Evolutionary conservation across 2,113 vertebrate genomes (phyloP).

Genomic region (Willisornis vidua): DNA sequence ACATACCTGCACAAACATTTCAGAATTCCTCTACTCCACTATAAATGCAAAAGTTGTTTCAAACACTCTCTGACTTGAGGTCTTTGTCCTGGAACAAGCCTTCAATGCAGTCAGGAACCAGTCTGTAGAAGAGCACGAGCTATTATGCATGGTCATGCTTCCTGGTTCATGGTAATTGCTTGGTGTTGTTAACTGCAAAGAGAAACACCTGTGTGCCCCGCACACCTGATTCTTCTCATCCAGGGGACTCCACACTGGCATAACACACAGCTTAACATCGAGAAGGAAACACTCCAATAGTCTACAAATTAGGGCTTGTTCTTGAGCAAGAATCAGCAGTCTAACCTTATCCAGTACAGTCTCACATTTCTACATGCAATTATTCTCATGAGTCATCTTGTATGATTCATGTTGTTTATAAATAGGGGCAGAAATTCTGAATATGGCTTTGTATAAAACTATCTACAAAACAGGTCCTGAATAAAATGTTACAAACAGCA

Average conservation of each 20-base stretch:
- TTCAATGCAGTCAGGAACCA: background rate
- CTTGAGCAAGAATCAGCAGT: background rate
- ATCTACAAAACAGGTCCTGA: background rate
- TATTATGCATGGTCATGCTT: background rate
- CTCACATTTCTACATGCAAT: background rate
- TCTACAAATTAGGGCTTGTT: background rate
- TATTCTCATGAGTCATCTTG: background rate
- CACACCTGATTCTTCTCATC: accelerated
- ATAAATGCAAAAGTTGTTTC: background rate
- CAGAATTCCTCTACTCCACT: background rate
- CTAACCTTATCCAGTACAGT: background rate
- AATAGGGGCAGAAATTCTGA: background rate
- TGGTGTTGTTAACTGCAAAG: background rate
- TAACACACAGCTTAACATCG: background rate
- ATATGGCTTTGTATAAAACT: background rate
- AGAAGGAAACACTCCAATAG: background rate
- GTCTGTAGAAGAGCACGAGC: background rate
- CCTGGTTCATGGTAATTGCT: background rate
- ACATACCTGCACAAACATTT: background rate
- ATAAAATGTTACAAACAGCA: background rate
- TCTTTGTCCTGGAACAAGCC: background rate
- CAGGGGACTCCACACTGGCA: background rate
- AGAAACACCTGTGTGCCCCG: background rate
- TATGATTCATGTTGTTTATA: background rate
- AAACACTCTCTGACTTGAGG: background rate